Evolutionary conservation across 2,888 invertebrate genomes (phyloP), one percentile per base, ranked within the genome.

Genomic region (Stenichneumon culpator): DNA sequence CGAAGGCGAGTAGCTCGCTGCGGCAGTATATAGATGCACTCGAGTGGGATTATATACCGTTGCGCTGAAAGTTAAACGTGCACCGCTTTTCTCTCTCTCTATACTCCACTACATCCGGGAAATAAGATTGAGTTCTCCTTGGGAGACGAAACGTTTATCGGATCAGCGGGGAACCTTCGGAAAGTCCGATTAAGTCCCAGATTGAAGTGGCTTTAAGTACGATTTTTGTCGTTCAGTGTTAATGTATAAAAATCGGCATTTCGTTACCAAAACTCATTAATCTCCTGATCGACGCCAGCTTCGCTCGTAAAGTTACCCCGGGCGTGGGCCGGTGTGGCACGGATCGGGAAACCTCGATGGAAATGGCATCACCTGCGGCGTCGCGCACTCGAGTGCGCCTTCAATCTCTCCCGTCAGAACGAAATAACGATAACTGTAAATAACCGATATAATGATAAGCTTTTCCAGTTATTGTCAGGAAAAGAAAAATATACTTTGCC

Each of bases 1-100:
- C 67, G 60, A 19, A n/a, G 9, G 50, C 50, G n/a, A 25, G n/a
- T 68, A n/a, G n/a, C 32, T 52, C n/a, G 52, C 50, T 22, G 28
- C 36, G 3, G 68, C 52, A 75, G 28, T 75, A 70, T 63, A 65
- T n/a, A 65, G 63, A 81, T 52, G 68, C 73, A 78, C 73, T 68
- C 57, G 63, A 82, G 60, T 67, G 36, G 77, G 68, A 68, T 84
- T 69, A 78, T 69, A 82, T 52, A 63, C 68, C 60, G 44, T 78
- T 82, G 14, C 19, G 44, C 14, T 73, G 52, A 73, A 82, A 82
- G 73, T 82, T 63, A 52, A 78, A 52, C 11, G 68, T 32, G 67
- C 63, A 28, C 44, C 52, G 19, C 47, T 68, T 54, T 22, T 16
- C 52, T 54, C 44, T 54, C 44, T 3, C n/a, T 22, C 44, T 47